A percentile compares a stretch with the other conserved stretches of the same genome.
Evolutionary conservation across 2,113 vertebrate species (phyloP).

Genomic region (Tursiops truncatus): DNA sequence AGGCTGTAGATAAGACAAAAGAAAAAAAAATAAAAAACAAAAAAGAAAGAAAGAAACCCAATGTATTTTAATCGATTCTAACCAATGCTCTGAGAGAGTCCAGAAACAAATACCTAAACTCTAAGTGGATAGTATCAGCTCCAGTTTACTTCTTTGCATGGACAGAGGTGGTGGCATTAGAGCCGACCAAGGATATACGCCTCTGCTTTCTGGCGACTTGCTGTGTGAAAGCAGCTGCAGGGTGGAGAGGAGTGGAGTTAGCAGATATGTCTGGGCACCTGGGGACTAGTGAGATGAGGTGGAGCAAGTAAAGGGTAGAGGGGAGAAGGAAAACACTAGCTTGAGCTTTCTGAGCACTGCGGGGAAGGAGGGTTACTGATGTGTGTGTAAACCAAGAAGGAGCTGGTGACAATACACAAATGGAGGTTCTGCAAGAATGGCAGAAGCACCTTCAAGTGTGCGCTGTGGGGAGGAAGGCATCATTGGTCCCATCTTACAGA

Average conservation of each 20-base stretch:
- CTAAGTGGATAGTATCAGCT: constrained; percentile 61
- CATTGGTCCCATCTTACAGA: background rate
- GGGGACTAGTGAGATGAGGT: background rate
- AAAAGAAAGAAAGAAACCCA: background rate
- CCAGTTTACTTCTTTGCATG: constrained; percentile 11
- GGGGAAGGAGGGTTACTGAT: background rate
- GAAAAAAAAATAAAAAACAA: background rate
- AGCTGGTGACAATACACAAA: background rate
- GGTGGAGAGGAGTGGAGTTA: background rate
- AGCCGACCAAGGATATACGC: background rate
- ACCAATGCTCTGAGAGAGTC: constrained; percentile 35
- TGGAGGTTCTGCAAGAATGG: accelerated
- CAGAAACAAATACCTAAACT: constrained; percentile 63
- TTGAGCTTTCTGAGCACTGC: background rate
- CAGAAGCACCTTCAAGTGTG: background rate
- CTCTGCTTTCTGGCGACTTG: background rate
- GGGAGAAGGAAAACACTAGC: background rate
- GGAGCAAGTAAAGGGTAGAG: background rate
- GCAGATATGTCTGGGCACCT: background rate
- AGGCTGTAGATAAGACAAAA: background rate
- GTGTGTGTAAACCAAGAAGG: background rate
- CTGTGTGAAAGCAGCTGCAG: background rate
- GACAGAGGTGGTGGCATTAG: background rate
- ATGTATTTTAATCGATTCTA: constrained; percentile 35
- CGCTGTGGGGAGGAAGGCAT: background rate